A percentile compares a stretch with the other conserved stretches of the same genome.
Evolutionary conservation across 2,797 vertebrate species (phyloP).

Genomic region (Hapalemur alaotrensis): DNA sequence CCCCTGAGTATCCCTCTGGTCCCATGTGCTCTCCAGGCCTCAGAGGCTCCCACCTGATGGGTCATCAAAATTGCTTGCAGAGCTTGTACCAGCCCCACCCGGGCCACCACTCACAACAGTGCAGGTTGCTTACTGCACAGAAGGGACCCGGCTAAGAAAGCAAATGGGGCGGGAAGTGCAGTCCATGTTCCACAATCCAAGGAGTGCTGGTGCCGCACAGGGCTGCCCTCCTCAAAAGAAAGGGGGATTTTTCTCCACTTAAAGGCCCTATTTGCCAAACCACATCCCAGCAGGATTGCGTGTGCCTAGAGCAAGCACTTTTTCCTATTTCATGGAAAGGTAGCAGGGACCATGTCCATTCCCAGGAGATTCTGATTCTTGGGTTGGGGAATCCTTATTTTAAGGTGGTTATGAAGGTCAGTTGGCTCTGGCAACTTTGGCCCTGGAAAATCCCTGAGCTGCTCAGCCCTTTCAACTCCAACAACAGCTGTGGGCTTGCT

Average conservation of each 20-base stretch:
- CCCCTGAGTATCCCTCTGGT: not conserved
- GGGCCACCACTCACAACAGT: not conserved
- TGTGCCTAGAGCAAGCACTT: not conserved
- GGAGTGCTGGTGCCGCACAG: fast-evolving
- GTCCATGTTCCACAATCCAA: not conserved
- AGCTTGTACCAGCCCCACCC: not conserved
- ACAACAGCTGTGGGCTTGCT: not conserved
- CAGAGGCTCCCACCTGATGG: not conserved
- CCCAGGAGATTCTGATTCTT: not conserved
- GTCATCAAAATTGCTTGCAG: not conserved
- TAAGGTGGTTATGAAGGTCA: not conserved
- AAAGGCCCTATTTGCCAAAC: not conserved
- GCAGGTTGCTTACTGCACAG: not conserved
- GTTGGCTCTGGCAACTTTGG: not conserved
- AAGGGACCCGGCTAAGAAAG: not conserved
- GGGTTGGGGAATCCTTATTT: not conserved
- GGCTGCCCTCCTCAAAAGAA: not conserved
- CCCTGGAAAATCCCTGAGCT: not conserved
- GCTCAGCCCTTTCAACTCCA: not conserved
- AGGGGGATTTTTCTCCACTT: not conserved
- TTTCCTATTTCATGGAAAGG: not conserved
- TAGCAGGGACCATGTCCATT: not conserved
- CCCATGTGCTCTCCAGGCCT: not conserved
- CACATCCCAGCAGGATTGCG: not conserved
- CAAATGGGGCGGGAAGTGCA: not conserved